Evolutionary conservation across 2,888 invertebrate species (phyloP).

Genomic region (Holacanthella duospinosa): DNA sequence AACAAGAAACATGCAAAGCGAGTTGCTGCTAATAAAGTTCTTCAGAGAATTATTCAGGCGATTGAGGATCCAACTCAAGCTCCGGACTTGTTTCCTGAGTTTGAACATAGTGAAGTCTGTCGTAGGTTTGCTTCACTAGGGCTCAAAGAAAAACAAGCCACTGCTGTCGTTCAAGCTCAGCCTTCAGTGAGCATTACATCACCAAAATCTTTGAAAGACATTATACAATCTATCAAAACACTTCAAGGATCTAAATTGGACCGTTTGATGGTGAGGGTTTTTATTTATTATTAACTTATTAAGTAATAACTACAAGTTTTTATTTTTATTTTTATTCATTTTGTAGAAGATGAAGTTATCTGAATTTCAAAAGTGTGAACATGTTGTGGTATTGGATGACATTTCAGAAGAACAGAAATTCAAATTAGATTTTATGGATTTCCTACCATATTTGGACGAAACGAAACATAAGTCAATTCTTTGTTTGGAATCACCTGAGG

Average conservation of each 20-base stretch:
- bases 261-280: not conserved
- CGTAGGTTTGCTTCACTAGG: not conserved
- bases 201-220: not conserved
- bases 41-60: slow-evolving; percentile 22
- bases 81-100: not conserved
- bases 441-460: slow-evolving; percentile 18
- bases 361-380: slow-evolving; percentile 8
- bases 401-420: slow-evolving; percentile 32
- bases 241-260: slow-evolving; percentile 4
- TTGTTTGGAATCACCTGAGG: slow-evolving; percentile 22
- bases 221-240: not conserved
- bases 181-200: no score
- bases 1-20: slow-evolving; percentile 34
- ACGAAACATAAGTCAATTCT: slow-evolving; percentile 13
- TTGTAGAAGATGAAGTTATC: not conserved
- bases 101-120: not conserved
- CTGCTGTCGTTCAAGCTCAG: not conserved
- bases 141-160: not conserved
- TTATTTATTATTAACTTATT: not conserved
- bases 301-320: not conserved
- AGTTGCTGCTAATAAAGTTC: slow-evolving; percentile 30
- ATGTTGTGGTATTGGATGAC: slow-evolving; percentile 18
- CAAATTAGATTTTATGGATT: slow-evolving; percentile 26
- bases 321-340: not conserved
- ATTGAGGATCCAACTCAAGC: slow-evolving; percentile 7